phyloP scores from a whole-genome alignment of 2,797 vertebrate species.

The Pantherophis alleghaniensis region DNA sequence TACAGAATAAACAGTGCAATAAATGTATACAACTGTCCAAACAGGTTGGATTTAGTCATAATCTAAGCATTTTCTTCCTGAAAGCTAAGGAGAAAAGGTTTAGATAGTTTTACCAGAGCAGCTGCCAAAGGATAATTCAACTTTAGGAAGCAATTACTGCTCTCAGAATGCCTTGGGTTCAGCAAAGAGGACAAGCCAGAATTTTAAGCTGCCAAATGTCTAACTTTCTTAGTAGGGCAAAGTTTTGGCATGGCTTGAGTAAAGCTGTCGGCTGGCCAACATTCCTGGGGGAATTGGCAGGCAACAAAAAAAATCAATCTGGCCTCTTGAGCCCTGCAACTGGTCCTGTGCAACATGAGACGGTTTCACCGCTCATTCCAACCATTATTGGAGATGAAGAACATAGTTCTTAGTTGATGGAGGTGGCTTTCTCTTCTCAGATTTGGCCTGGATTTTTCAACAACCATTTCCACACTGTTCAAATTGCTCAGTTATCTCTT shows the following conservation, averaged over 20 bases:
- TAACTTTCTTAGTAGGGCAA: not conserved
- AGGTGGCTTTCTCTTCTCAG: too few relatives aligned
- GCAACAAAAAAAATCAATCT: not conserved
- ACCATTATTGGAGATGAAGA: not conserved
- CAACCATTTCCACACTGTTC: not conserved
- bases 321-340: not conserved
- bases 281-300: not conserved
- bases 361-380: not conserved
- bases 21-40: not conserved
- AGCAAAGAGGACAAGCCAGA: not conserved
- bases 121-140: conserved; percentile 12
- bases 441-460: not conserved
- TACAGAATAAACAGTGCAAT: not conserved
- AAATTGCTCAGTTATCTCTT: not conserved
- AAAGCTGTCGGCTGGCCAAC: not conserved
- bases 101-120: not conserved
- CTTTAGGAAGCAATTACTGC: conserved; percentile 11
- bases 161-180: not conserved
- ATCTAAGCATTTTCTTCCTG: not conserved
- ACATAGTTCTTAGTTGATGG: not conserved
- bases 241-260: not conserved
- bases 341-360: not conserved
- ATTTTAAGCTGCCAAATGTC: not conserved
- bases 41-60: not conserved
- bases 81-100: not conserved